Conservation (phyloP, 2,888 invertebrate species). For the Pseudoips prasinana region DNA sequence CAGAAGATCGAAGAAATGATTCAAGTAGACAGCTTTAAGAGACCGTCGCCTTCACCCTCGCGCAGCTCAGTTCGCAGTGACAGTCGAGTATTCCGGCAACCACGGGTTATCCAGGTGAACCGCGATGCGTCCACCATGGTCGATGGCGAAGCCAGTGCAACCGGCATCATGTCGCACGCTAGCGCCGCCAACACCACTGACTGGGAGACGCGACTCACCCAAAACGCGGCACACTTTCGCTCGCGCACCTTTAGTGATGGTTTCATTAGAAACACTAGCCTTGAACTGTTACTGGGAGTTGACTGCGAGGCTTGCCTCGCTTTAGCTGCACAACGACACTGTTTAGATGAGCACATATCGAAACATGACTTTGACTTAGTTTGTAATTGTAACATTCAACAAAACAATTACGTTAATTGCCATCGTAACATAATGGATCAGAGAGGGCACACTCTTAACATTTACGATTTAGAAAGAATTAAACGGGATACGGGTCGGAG, state of each 20-base stretch:
- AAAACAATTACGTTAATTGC: slow-evolving; percentile 69
- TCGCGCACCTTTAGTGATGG: slow-evolving; percentile 78
- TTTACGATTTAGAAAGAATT: slow-evolving; percentile 72
- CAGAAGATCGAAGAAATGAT: slow-evolving; percentile 49
- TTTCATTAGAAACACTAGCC: slow-evolving; percentile 74
- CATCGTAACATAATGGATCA: slow-evolving; percentile 58
- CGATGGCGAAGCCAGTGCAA: slow-evolving; percentile 55
- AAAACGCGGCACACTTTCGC: slow-evolving; percentile 64
- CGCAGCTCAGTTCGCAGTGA: slow-evolving; percentile 73
- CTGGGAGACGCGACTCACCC: slow-evolving; percentile 54
- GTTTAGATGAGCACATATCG: slow-evolving; percentile 63
- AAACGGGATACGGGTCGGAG: slow-evolving; percentile 64
- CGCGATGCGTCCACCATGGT: slow-evolving; percentile 78
- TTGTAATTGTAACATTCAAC: slow-evolving; percentile 73
- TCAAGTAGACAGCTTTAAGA: slow-evolving; percentile 70
- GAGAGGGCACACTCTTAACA: slow-evolving; percentile 68
- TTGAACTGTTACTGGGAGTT: slow-evolving; percentile 74
- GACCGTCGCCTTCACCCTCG: slow-evolving; percentile 75
- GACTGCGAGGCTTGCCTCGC: slow-evolving; percentile 78
- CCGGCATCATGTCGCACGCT: slow-evolving; percentile 31
- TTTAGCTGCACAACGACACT: slow-evolving; percentile 66
- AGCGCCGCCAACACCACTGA: slow-evolving; percentile 38
- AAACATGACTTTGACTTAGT: slow-evolving; percentile 71
- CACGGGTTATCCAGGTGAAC: slow-evolving; percentile 75
- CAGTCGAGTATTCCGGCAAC: slow-evolving; percentile 68